These are phyloP conservation scores for Dynastes maya DNA, from an alignment of 2,888 invertebrate genomes.

Conservation along the genomic window DNA sequence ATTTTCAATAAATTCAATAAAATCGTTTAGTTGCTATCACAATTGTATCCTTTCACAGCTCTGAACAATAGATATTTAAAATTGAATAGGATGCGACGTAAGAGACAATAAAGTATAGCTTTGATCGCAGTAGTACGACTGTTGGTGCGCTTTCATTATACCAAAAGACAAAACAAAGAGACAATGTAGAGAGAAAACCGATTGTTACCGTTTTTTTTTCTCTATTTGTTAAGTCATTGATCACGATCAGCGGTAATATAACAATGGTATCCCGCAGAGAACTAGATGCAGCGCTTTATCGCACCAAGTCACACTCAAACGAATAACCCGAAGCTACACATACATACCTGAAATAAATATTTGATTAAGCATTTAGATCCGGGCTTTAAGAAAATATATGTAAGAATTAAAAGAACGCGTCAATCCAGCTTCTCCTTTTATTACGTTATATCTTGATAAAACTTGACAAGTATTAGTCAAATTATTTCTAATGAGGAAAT, in stretches of 20 bases:
- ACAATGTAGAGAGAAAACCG: conserved; percentile 16
- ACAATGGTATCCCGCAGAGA: conserved; percentile 34
- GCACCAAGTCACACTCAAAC: conserved; percentile 15
- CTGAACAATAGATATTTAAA: neutral
- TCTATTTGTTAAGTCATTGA: conserved; percentile 30
- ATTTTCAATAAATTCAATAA: no score
- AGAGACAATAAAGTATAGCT: neutral
- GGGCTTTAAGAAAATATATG: neutral
- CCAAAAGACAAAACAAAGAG: neutral
- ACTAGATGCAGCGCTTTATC: conserved; percentile 19
- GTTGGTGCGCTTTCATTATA: conserved; percentile 9
- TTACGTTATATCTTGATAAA: no score
- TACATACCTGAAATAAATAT: conserved; percentile 24
- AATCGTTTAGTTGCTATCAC: no score
- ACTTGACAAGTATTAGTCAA: no score
- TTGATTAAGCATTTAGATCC: conserved; percentile 18
- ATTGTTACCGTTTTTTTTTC: conserved; percentile 13
- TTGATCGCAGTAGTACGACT: conserved; percentile 6
- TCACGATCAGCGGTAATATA: conserved; percentile 28
- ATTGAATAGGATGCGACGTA: neutral
- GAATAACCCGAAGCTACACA: neutral
- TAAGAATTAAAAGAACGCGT: neutral
- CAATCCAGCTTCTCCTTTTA: neutral
- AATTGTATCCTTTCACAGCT: no score
- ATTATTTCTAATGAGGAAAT: no score